Evolutionary conservation across 2,113 vertebrate genomes (phyloP).

Genomic region (Rhea americana): DNA sequence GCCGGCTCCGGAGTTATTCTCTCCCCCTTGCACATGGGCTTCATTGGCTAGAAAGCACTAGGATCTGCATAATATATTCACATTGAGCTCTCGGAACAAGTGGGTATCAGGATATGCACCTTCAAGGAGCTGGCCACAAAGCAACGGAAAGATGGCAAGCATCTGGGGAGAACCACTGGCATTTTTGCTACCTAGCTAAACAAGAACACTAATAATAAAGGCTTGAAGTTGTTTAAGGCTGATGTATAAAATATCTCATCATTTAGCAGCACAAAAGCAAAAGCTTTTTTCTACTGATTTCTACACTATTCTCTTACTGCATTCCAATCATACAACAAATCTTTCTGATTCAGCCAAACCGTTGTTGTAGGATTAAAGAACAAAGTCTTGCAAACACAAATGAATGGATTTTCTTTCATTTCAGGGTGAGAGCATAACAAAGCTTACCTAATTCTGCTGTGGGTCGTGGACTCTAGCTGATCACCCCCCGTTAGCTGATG

Average conservation of each 20-base stretch:
- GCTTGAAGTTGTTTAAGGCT: background rate
- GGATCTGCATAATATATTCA: constrained; percentile 74
- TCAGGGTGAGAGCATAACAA: constrained; percentile 46
- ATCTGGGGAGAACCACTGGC: background rate
- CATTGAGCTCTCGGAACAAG: background rate
- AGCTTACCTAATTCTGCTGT: constrained; percentile 88
- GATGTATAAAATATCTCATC: background rate
- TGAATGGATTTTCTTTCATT: constrained; percentile 50
- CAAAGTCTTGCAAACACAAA: constrained; percentile 66
- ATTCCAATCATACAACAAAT: constrained; percentile 68
- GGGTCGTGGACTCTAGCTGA: constrained; percentile 79
- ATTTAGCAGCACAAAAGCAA: background rate
- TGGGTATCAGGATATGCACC: background rate
- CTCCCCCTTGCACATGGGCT: constrained; percentile 35
- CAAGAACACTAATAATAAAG: background rate
- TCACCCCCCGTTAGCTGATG: constrained; percentile 85
- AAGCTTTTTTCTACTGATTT: constrained; percentile 31
- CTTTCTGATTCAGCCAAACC: constrained; percentile 57
- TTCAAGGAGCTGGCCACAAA: background rate
- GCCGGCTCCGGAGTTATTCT: constrained; percentile 74
- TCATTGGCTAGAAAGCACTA: constrained; percentile 72
- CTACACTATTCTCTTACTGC: constrained; percentile 28
- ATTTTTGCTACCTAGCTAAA: background rate
- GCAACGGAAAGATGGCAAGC: rapidly evolving
- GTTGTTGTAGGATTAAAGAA: constrained; percentile 75